phyloP scores from a whole-genome alignment of 2,797 vertebrate genomes.

The Tympanoctomys barrerae region DNA sequence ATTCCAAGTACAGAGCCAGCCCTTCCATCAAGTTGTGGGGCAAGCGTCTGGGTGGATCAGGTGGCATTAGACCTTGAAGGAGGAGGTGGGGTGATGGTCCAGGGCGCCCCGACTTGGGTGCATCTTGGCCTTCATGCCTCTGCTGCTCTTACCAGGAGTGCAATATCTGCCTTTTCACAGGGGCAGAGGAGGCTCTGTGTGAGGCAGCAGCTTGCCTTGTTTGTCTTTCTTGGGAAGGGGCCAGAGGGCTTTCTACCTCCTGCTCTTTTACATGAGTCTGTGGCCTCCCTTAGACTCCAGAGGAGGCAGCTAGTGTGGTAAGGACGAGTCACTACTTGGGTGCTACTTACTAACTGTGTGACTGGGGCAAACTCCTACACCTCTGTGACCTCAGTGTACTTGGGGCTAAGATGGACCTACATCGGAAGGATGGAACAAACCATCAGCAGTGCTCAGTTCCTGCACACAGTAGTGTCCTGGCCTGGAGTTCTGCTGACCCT shows the following conservation, averaged over 20 bases:
- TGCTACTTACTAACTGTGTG: neutral
- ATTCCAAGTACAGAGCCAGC: neutral
- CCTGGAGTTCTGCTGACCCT: fast-evolving
- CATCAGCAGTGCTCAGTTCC: neutral
- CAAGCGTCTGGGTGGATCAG: neutral
- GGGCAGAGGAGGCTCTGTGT: neutral
- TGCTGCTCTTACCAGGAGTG: neutral
- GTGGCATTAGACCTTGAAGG: neutral
- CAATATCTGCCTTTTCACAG: neutral
- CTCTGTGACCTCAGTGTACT: neutral
- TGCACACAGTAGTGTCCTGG: neutral
- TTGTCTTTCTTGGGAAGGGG: neutral
- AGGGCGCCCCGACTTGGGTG: neutral
- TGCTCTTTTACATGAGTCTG: neutral
- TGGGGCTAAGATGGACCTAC: fast-evolving
- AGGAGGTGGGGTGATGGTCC: neutral
- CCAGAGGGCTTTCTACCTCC: neutral
- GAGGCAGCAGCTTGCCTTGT: neutral
- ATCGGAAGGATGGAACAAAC: neutral
- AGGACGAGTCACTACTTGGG: neutral
- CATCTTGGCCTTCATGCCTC: neutral
- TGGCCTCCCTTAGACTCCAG: fast-evolving
- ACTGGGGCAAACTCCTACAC: neutral
- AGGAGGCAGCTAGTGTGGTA: neutral
- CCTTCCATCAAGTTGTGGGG: neutral